phyloP scores from a whole-genome alignment of 2,797 vertebrate genomes.

The Gymnoscopelus microlampas region DNA sequence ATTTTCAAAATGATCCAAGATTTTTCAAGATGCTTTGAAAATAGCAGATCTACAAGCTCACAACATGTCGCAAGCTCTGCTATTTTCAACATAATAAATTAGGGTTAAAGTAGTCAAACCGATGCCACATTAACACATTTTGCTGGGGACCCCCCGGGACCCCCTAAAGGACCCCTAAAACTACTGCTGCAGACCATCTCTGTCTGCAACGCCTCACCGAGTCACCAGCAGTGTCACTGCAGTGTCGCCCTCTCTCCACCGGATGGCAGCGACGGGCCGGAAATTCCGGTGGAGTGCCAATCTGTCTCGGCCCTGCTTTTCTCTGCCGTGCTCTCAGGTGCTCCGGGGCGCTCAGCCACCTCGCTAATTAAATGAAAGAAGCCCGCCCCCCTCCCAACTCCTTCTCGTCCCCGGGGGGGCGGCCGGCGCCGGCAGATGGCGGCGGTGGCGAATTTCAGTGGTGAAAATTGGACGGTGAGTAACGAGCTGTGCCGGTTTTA shows the following conservation, averaged over 20 bases:
- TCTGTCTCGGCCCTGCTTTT: neutral
- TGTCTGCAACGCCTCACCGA: no score
- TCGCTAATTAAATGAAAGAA: conserved; percentile 75
- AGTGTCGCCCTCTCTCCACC: conserved; percentile 48
- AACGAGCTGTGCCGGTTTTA: conserved; percentile 53
- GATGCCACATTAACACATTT: no score
- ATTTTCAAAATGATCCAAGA: no score
- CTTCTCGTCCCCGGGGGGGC: conserved; percentile 43
- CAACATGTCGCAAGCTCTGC: no score
- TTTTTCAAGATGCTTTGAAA: no score
- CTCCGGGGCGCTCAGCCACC: conserved; percentile 47
- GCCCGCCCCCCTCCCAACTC: conserved; percentile 59
- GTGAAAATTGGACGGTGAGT: conserved; percentile 65
- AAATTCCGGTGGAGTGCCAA: conserved; percentile 13
- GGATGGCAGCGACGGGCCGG: conserved; percentile 66
- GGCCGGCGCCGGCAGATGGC: conserved; percentile 64
- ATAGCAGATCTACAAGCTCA: no score
- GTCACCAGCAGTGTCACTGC: conserved; percentile 20
- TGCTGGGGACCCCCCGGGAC: no score
- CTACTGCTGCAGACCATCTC: no score
- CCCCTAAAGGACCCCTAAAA: no score
- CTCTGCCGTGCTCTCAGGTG: conserved; percentile 49
- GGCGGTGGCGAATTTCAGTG: conserved; percentile 52
- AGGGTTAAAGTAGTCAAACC: no score
- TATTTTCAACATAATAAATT: no score